These are phyloP conservation scores for Enteromius argenteus DNA, from an alignment of 2,797 vertebrate genomes.

Conservation along the genomic window DNA sequence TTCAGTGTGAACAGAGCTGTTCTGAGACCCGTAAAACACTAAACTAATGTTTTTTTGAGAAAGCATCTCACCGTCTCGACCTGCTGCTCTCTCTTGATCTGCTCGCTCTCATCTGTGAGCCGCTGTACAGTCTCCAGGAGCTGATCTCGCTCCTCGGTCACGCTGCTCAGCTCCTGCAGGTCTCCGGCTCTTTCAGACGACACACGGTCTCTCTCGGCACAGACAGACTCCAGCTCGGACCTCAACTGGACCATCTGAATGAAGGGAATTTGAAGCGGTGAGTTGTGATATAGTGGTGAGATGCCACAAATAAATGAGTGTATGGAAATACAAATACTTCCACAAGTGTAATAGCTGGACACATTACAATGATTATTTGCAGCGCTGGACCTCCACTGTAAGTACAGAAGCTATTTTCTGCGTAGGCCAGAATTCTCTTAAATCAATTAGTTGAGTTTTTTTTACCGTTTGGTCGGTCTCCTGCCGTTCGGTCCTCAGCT, in stretches of 20 bases:
- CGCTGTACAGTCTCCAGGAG: slow-evolving; percentile 69
- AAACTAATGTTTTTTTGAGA: too few relatives aligned
- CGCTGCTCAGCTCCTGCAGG: slow-evolving; percentile 52
- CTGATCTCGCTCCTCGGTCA: slow-evolving; percentile 73
- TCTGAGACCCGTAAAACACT: too few relatives aligned
- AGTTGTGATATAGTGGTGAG: too few relatives aligned
- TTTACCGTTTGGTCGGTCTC: slow-evolving; percentile 70
- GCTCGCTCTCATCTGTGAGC: slow-evolving; percentile 69
- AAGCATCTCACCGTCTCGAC: slow-evolving; percentile 66
- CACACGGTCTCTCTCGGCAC: slow-evolving; percentile 56
- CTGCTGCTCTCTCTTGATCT: slow-evolving; percentile 68
- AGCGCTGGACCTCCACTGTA: not conserved
- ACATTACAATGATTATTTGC: not conserved
- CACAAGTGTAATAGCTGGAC: not conserved
- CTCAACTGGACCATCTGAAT: slow-evolving; percentile 43
- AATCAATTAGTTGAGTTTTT: not conserved
- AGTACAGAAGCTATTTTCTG: not conserved
- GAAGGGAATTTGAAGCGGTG: not conserved
- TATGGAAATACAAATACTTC: not conserved
- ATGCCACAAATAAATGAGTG: too few relatives aligned
- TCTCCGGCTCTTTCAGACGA: slow-evolving; percentile 30
- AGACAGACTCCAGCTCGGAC: slow-evolving; percentile 32
- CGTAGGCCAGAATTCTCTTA: not conserved
- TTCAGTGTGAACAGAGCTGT: too few relatives aligned
- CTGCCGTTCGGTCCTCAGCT: slow-evolving; percentile 60